phyloP scores from a whole-genome alignment of 1,140 invertebrate species.

The Hycleus cichorii region DNA sequence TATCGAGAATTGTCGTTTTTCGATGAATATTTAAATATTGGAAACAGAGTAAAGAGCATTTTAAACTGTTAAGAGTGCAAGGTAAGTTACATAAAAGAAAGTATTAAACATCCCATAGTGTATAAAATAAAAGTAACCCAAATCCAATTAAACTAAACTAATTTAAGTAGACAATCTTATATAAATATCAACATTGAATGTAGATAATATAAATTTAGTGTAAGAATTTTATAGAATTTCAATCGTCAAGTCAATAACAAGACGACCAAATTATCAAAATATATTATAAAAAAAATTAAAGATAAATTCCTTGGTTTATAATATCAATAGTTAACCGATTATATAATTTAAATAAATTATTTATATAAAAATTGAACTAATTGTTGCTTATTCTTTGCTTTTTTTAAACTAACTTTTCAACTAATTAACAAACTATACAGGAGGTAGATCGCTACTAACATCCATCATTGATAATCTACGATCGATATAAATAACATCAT shows the following conservation, averaged over 20 bases:
- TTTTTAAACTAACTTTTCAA: background rate
- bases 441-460: constrained; percentile 9
- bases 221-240: background rate
- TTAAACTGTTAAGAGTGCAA: constrained; percentile 11
- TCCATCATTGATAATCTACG: constrained; percentile 10
- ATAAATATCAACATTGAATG: background rate
- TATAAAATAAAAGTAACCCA: background rate
- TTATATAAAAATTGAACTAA: constrained; percentile 11
- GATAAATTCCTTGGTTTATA: background rate
- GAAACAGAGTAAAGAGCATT: background rate
- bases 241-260: background rate
- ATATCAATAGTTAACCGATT: background rate
- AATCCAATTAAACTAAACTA: constrained; percentile 2
- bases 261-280: background rate
- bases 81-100: constrained; percentile 11
- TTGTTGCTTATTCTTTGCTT: background rate
- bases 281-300: background rate
- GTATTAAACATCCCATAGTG: constrained; percentile 1
- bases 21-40: background rate
- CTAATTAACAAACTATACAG: constrained; percentile 8
- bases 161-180: background rate
- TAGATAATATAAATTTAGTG: background rate
- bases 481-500: constrained; percentile 6
- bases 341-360: background rate
- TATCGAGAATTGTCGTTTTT: background rate